Evolutionary conservation across 2,888 invertebrate species (phyloP), one percentile per base, ranked within the genome.

Genomic region (Agrotis segetum): DNA sequence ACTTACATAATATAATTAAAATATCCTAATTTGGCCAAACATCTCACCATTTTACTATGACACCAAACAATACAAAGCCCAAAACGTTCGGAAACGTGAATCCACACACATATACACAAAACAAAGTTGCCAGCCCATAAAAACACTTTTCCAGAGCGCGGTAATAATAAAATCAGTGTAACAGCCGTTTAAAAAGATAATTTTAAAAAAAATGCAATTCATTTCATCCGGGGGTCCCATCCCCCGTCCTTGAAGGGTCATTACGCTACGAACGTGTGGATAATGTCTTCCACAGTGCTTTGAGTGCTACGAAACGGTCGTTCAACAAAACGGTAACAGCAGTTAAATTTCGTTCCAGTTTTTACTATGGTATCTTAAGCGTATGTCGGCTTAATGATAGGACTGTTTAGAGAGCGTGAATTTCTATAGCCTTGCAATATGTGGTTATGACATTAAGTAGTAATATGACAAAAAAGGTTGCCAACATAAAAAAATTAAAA

Each of bases 201-300:
- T 79, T 82, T 72, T 69, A 71, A 83, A 73, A 40, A 80, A 79
- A 81, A 81, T 85, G 77, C 82, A 75, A 85, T 84, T 77, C 77
- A 80, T 84, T 79, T 76, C 83, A 80, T 78, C 79, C 75, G 81
- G 78, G 75, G 75, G 79, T 74, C 74, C 73, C 81, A 84, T 82
- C 82, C 82, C 84, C 81, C 70, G 77, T 83, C 77, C 85, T 86
- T 88, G 83, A 87, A 89, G 89, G 90, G 92, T 92, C 92, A 90
- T 93, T 93, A 93, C 85, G 82, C 78, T 40, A 75, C 75, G 85
- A 91, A 91, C 91, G 91, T 92, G 92, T 90, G 91, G 91, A 89
- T 93, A 92, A 93, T 93, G 92, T 89, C 88, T 88, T 86, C 82
- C 84, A 83, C 85, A 82, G 83, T 77, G 69, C 84, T 83, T 82